Percentiles rank a stretch among this genome's conserved stretches.
Conservation (phyloP, 1,140 invertebrate genomes). For the Heliconius melpomene region DNA sequence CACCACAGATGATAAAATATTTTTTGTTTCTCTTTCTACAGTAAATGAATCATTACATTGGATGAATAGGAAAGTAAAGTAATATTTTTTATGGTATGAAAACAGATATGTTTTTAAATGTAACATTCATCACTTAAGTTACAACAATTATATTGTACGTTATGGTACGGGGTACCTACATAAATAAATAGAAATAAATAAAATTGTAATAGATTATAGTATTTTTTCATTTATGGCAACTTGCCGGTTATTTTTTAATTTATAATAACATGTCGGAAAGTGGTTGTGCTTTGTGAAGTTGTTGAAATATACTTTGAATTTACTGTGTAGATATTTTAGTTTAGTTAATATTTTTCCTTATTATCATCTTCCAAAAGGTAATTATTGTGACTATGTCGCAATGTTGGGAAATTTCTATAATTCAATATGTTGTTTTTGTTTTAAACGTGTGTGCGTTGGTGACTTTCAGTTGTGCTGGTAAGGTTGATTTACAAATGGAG, state of each 20-base stretch:
- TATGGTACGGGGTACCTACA: too few species aligned
- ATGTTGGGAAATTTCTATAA: conserved; percentile 15
- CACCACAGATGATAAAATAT: too few species aligned
- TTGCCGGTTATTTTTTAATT: conserved; percentile 45
- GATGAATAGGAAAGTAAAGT: too few species aligned
- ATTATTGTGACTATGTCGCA: background rate
- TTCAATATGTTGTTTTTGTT: conserved; percentile 40
- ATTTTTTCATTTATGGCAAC: conserved; percentile 45
- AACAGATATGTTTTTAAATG: too few species aligned
- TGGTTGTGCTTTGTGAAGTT: conserved; percentile 68
- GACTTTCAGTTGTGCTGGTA: conserved; percentile 69
- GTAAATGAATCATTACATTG: too few species aligned
- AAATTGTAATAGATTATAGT: background rate
- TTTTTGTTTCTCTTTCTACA: too few species aligned
- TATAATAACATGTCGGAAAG: conserved; percentile 70
- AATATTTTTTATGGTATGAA: too few species aligned
- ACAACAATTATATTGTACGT: too few species aligned
- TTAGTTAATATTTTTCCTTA: conserved; percentile 3
- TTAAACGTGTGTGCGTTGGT: conserved; percentile 56
- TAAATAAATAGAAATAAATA: background rate
- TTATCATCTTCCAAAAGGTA: background rate
- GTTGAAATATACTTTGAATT: conserved; percentile 29
- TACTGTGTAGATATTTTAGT: background rate
- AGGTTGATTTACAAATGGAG: conserved; percentile 68
- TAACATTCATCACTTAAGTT: too few species aligned